phyloP scores from a whole-genome alignment of 1,140 invertebrate genomes.

The Littorina saxatilis region DNA sequence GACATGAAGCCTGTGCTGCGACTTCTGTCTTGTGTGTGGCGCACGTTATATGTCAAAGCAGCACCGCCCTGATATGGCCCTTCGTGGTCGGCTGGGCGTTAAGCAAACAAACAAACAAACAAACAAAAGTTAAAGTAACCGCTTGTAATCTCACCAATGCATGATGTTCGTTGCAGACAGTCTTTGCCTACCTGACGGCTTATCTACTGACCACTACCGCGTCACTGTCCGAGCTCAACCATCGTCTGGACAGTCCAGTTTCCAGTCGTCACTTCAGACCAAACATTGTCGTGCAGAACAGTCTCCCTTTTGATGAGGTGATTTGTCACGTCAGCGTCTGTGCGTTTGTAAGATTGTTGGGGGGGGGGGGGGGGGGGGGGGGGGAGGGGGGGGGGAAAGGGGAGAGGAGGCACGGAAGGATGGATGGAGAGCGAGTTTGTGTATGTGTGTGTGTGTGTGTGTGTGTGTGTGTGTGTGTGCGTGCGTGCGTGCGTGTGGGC shows the following conservation, averaged over 20 bases:
- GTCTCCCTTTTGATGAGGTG: conserved; percentile 66
- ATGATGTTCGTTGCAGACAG: conserved; percentile 44
- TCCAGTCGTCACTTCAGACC: conserved; percentile 60
- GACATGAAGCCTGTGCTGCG: too few species aligned
- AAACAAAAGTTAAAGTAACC: too few species aligned
- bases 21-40: too few species aligned
- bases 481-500: not conserved
- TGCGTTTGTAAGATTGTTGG: not conserved
- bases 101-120: too few species aligned
- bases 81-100: too few species aligned
- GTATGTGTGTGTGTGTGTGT: not conserved
- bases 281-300: conserved; percentile 61
- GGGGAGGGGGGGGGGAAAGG: too few species aligned
- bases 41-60: too few species aligned
- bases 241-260: conserved; percentile 45
- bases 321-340: not conserved
- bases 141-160: too few species aligned
- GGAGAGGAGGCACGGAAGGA: too few species aligned
- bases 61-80: too few species aligned
- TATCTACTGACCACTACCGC: conserved; percentile 48
- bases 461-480: not conserved
- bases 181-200: conserved; percentile 49
- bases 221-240: conserved; percentile 53
- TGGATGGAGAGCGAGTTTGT: not conserved
- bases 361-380: too few species aligned